Evolutionary conservation across 2,113 vertebrate species (phyloP).

Genomic region (Noctilio leporinus): DNA sequence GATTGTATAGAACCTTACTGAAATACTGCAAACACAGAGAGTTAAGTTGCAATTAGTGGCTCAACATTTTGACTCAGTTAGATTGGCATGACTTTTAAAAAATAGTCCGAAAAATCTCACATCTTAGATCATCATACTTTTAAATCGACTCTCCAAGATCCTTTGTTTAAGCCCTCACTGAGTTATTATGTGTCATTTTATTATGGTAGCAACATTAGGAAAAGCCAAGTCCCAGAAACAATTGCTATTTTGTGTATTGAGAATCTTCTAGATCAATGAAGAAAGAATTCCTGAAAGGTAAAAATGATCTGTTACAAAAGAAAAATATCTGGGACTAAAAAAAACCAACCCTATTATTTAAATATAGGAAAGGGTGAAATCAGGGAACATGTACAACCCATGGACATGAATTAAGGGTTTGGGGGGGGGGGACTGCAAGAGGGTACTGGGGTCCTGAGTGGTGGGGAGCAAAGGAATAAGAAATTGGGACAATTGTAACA

Average conservation of each 20-base stretch:
- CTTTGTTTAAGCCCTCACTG: not conserved
- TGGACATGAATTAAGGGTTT: no score
- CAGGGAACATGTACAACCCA: no score
- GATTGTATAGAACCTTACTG: not conserved
- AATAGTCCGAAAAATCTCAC: constrained; percentile 17
- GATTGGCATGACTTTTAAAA: not conserved
- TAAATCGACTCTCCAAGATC: not conserved
- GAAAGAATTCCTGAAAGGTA: not conserved
- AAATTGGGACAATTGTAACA: no score
- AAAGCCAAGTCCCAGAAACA: constrained; percentile 6
- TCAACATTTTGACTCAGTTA: not conserved
- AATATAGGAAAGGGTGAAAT: no score
- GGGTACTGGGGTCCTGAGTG: no score
- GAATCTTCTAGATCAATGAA: constrained; percentile 5
- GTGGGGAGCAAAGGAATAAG: no score
- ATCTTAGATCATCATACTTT: not conserved
- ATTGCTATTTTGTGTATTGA: not conserved
- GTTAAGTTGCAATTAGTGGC: not conserved
- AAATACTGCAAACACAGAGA: not conserved
- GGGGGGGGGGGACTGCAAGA: no score
- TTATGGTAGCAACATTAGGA: not conserved
- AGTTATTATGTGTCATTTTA: not conserved
- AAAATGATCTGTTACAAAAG: not conserved
- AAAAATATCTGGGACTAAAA: not conserved
- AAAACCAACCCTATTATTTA: no score